phyloP scores from a whole-genome alignment of 2,113 vertebrate genomes.

The Saccopteryx leptura region DNA sequence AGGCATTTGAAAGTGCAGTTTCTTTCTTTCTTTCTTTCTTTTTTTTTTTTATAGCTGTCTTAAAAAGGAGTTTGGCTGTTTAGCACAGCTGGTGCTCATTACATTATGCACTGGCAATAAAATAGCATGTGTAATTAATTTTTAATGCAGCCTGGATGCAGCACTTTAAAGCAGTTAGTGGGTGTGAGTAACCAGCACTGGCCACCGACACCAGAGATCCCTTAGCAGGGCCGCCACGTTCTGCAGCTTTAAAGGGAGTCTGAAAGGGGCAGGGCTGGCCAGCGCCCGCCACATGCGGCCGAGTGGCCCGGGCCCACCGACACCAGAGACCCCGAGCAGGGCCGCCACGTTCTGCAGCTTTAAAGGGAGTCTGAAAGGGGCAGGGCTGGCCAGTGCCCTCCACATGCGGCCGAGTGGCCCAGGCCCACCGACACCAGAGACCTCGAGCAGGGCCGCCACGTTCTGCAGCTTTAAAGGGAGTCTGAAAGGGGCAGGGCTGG shows the following conservation, averaged over 20 bases:
- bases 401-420: rapidly evolving
- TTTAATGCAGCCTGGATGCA: constrained; percentile 93
- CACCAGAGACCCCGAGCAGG: constrained; percentile 87
- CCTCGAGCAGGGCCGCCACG: constrained; percentile 83
- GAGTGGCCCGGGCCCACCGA: constrained; percentile 58
- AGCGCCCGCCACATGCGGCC: rapidly evolving
- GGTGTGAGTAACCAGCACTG: constrained; percentile 86
- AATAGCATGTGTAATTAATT: constrained; percentile 98
- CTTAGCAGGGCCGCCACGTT: constrained; percentile 81
- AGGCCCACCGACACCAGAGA: constrained; percentile 84
- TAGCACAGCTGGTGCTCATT: constrained; percentile 96
- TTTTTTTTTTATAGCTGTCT: constrained; percentile 93
- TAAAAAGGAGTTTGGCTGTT: constrained; percentile 95
- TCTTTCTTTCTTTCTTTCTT: constrained; percentile 75
- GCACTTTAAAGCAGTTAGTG: constrained; percentile 91
- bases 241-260: constrained; percentile 82
- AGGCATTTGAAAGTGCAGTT: constrained; percentile 91
- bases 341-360: constrained; percentile 83
- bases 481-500: neutral
- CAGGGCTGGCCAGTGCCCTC: neutral
- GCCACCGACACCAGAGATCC: constrained; percentile 87
- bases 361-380: constrained; percentile 62
- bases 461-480: constrained; percentile 83
- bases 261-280: neutral
- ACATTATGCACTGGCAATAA: constrained; percentile 96